Percentiles rank a stretch among this genome's conserved stretches.
phyloP scores from a whole-genome alignment of 2,797 vertebrate species.

The Myoxocephalus aenaeus region DNA sequence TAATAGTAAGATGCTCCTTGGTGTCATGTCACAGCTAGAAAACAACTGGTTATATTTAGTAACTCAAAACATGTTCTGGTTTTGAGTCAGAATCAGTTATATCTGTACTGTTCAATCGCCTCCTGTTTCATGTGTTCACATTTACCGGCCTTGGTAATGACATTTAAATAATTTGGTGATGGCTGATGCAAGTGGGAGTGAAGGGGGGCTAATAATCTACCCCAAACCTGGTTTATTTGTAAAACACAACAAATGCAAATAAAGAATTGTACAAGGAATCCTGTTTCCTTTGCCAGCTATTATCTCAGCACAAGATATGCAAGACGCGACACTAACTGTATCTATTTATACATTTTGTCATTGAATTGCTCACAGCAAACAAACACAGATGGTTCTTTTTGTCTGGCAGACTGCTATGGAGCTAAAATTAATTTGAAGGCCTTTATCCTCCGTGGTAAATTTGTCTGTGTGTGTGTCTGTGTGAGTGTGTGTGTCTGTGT shows the following conservation, averaged over 20 bases:
- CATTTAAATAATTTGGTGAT: background rate
- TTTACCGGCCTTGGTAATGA: background rate
- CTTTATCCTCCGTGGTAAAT: constrained; percentile 30
- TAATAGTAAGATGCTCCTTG: background rate
- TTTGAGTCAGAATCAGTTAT: too few relatives aligned
- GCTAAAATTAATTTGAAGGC: constrained; percentile 29
- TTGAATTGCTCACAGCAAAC: background rate
- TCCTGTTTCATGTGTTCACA: too few relatives aligned
- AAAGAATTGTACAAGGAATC: too few relatives aligned
- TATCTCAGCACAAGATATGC: background rate
- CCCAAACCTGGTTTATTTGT: background rate
- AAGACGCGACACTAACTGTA: background rate
- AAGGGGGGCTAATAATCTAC: background rate
- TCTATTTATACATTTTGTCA: constrained; percentile 22
- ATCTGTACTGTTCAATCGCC: too few relatives aligned
- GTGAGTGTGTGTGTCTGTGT: constrained; percentile 13
- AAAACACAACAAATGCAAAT: background rate
- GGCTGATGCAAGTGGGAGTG: background rate
- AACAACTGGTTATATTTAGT: too few relatives aligned
- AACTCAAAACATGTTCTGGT: background rate
- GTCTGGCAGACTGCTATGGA: constrained; percentile 7
- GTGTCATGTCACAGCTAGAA: too few relatives aligned
- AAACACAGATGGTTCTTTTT: background rate
- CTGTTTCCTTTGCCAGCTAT: background rate
- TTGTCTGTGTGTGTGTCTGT: constrained; percentile 5